Evolutionary conservation across 2,888 invertebrate species (phyloP).

Genomic region (Tetropium fuscum): DNA sequence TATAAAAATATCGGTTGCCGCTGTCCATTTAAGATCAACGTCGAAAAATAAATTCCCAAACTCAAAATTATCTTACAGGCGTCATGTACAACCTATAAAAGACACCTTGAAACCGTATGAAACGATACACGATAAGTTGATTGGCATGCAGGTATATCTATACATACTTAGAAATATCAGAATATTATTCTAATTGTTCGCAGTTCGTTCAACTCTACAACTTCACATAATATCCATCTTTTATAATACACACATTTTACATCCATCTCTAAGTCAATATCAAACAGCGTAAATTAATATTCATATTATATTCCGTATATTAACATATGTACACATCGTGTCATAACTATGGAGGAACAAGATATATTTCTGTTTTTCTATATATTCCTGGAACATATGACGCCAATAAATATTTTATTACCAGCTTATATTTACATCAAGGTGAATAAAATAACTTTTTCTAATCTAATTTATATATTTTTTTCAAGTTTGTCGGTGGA

Average conservation of each 20-base stretch:
- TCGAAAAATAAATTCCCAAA: too few species aligned
- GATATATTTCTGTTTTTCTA: conserved; percentile 12
- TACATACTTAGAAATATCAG: too few species aligned
- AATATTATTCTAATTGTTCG: conserved; percentile 25
- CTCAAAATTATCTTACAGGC: too few species aligned
- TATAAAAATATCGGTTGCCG: too few species aligned
- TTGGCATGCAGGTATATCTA: conserved; percentile 28
- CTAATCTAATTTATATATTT: too few species aligned
- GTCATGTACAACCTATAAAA: too few species aligned
- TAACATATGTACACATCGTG: conserved; percentile 21
- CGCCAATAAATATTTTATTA: too few species aligned
- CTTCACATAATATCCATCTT: conserved; percentile 23
- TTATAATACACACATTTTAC: conserved; percentile 27
- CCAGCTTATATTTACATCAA: too few species aligned
- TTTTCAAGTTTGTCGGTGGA: too few species aligned
- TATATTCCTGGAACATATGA: conserved; percentile 11
- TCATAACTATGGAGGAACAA: conserved; percentile 6
- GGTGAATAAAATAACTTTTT: too few species aligned
- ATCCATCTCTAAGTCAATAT: conserved; percentile 23
- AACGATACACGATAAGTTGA: conserved; percentile 22
- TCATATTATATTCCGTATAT: conserved; percentile 24
- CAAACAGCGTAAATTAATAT: conserved; percentile 25
- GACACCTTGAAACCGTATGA: too few species aligned
- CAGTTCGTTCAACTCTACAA: conserved; percentile 24
- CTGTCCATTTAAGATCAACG: too few species aligned